These are phyloP conservation scores for Motacilla tschutschensis DNA, from an alignment of 2,113 vertebrate genomes.

Conservation along the genomic window DNA sequence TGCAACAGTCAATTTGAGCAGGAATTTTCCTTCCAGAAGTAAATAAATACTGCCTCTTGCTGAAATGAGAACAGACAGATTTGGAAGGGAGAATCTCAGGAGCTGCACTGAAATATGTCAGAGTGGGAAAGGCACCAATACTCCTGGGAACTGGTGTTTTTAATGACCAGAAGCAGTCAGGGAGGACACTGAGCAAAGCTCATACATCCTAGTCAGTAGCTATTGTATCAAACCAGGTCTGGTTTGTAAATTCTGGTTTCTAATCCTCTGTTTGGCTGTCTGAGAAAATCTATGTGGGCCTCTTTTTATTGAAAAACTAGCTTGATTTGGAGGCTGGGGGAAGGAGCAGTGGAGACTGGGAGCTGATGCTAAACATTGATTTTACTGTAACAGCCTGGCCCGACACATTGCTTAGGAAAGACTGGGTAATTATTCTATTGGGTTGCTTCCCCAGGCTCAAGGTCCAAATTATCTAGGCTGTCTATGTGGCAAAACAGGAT, in stretches of 20 bases:
- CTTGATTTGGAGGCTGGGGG: background rate
- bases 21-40: background rate
- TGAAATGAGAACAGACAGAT: background rate
- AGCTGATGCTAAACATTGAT: background rate
- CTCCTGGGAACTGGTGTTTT: background rate
- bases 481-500: conserved; percentile 31
- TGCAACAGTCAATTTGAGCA: background rate
- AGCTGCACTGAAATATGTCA: background rate
- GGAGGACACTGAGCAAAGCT: background rate
- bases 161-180: background rate
- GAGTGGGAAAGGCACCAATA: background rate
- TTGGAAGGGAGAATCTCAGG: background rate
- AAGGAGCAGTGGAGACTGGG: background rate
- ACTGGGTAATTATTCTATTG: background rate
- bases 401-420: background rate
- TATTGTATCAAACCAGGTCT: background rate
- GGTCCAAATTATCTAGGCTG: conserved; percentile 26
- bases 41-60: background rate
- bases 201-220: accelerated
- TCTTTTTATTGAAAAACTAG: background rate
- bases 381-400: conserved; percentile 10
- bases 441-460: conserved; percentile 18
- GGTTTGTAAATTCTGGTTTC: background rate
- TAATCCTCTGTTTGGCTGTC: background rate
- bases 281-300: background rate